Percentiles rank a stretch among this genome's conserved stretches.
These are phyloP conservation scores for Xestia rhomboidea DNA, from an alignment of 2,888 invertebrate genomes.

Conservation along the genomic window DNA sequence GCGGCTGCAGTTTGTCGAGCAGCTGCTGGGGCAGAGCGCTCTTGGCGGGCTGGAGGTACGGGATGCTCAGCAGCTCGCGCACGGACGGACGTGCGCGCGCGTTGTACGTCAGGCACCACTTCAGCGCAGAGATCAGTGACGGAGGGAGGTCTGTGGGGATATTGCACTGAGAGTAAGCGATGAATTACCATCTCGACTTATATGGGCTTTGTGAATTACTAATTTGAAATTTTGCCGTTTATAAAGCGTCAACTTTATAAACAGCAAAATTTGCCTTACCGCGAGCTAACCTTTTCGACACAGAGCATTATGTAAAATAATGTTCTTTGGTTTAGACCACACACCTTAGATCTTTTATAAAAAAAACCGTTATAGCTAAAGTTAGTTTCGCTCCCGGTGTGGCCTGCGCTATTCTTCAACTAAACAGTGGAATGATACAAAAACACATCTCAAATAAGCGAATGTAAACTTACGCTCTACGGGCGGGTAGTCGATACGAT, in stretches of 20 bases:
- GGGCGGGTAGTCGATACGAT: constrained; percentile 93
- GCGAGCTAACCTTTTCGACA: too few relatives aligned
- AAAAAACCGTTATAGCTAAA: neutral
- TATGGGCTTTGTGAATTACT: neutral
- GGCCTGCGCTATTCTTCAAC: too few relatives aligned
- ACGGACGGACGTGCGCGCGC: constrained; percentile 94
- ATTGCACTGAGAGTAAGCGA: neutral
- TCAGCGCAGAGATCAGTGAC: constrained; percentile 92
- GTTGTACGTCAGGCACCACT: constrained; percentile 94
- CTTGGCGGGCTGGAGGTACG: constrained; percentile 77
- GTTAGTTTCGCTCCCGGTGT: too few relatives aligned
- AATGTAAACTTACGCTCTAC: constrained; percentile 84
- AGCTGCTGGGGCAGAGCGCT: constrained; percentile 72
- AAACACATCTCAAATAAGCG: neutral
- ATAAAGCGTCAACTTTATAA: too few relatives aligned
- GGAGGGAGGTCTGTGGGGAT: constrained; percentile 87
- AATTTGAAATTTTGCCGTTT: neutral
- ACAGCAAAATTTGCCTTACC: too few relatives aligned
- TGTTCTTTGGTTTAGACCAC: neutral
- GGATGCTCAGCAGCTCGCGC: constrained; percentile 92
- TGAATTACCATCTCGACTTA: neutral
- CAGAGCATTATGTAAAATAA: too few relatives aligned
- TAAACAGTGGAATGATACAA: neutral
- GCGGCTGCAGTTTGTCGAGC: constrained; percentile 75
- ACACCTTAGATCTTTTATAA: neutral